Evolutionary conservation across 2,113 vertebrate species (phyloP).

Genomic region (Silurus glanis): DNA sequence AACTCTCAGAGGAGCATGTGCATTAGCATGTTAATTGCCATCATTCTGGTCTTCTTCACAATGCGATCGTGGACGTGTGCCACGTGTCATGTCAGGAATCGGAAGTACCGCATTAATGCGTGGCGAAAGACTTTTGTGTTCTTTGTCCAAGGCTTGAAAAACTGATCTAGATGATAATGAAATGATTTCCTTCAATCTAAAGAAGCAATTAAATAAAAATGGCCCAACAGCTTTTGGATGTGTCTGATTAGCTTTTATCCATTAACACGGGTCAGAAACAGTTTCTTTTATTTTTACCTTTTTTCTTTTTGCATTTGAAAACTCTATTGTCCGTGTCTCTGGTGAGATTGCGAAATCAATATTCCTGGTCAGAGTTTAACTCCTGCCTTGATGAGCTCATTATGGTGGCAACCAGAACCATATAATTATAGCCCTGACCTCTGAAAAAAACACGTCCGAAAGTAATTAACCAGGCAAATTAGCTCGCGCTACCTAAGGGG

Average conservation of each 20-base stretch:
- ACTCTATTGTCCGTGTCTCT: slow-evolving; percentile 21
- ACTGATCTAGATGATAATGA: background rate
- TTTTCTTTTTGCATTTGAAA: background rate
- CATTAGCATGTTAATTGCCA: slow-evolving; percentile 40
- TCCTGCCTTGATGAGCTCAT: slow-evolving; percentile 41
- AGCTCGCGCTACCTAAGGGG: background rate
- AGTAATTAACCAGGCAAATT: slow-evolving; percentile 39
- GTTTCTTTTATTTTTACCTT: background rate
- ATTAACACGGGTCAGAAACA: slow-evolving; percentile 31
- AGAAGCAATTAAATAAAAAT: slow-evolving; percentile 21
- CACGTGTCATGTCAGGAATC: background rate
- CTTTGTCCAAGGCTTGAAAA: background rate
- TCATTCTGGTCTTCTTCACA: slow-evolving; percentile 15
- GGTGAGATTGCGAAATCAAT: slow-evolving; percentile 47
- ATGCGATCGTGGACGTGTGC: background rate
- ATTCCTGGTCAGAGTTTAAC: slow-evolving; percentile 44
- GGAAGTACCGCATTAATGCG: background rate
- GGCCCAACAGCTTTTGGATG: background rate
- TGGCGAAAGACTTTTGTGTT: background rate
- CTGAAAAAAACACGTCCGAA: slow-evolving; percentile 34
- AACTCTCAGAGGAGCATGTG: slow-evolving; percentile 21
- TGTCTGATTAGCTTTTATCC: slow-evolving; percentile 10
- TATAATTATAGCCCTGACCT: slow-evolving; percentile 32
- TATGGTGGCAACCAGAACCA: slow-evolving; percentile 33
- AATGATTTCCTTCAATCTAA: background rate